phyloP scores from a whole-genome alignment of 1,140 invertebrate genomes.

The Drosophila miranda region DNA sequence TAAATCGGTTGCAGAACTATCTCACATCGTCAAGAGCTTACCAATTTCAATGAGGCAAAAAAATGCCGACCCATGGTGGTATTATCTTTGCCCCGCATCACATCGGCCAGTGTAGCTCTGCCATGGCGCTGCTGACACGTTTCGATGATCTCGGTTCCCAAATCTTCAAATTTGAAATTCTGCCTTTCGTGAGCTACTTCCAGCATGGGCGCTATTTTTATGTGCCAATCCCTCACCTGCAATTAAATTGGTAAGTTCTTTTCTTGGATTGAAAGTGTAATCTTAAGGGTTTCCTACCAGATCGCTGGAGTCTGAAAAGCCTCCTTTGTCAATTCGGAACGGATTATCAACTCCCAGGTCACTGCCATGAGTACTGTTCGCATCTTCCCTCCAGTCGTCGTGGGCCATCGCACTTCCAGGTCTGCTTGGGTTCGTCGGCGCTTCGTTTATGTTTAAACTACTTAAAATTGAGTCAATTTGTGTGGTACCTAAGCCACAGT shows the following conservation, averaged over 20 bases:
- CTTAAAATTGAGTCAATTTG: constrained; percentile 3
- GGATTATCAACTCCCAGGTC: neutral
- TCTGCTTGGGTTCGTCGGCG: neutral
- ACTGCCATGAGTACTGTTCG: neutral
- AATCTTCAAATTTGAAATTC: constrained; percentile 67
- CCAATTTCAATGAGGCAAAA: constrained; percentile 66
- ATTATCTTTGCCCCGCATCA: constrained; percentile 60
- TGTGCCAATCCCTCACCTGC: constrained; percentile 72
- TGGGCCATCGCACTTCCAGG: no score
- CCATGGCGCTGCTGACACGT: constrained; percentile 44
- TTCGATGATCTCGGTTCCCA: constrained; percentile 68
- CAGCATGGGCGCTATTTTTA: constrained; percentile 59
- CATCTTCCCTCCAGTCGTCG: neutral
- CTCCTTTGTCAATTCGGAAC: neutral
- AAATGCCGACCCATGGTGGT: constrained; percentile 66
- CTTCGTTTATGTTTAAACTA: constrained; percentile 11
- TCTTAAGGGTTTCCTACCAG: constrained; percentile 1
- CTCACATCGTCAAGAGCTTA: constrained; percentile 16
- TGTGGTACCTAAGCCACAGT: neutral
- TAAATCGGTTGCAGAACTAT: neutral
- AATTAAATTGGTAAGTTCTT: constrained; percentile 2
- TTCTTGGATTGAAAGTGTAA: neutral
- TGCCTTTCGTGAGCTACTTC: constrained; percentile 69
- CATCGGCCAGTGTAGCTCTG: constrained; percentile 47
- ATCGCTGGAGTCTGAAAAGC: constrained; percentile 2